A percentile compares a stretch with the other conserved stretches of the same genome.
These are phyloP conservation scores for Lepidurus couesii DNA, from an alignment of 1,140 invertebrate genomes.

Conservation along the genomic window DNA sequence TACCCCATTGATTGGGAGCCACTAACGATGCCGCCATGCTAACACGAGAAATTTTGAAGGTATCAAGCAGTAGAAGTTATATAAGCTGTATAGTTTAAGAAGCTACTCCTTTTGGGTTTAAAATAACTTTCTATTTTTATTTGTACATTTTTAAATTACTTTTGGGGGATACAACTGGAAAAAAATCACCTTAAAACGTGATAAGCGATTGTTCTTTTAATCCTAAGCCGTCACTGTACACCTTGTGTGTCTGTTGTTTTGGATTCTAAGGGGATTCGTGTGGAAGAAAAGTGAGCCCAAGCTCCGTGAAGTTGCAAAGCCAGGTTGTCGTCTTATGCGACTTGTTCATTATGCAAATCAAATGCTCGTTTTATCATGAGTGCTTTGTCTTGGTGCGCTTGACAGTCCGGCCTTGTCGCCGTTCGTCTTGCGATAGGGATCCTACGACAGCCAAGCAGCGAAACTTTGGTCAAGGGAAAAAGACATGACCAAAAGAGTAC, in stretches of 20 bases:
- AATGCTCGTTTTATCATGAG: slow-evolving; percentile 19
- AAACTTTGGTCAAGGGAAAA: too few relatives aligned
- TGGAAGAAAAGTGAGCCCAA: too few relatives aligned
- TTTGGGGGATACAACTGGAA: neutral
- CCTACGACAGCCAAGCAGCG: neutral
- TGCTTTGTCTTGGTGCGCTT: slow-evolving; percentile 15
- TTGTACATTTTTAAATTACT: neutral
- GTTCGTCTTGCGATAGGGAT: slow-evolving; percentile 14
- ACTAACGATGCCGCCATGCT: slow-evolving; percentile 4
- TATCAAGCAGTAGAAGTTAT: too few relatives aligned
- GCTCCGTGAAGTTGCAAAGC: neutral
- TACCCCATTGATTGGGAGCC: neutral
- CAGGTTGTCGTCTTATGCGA: slow-evolving; percentile 4
- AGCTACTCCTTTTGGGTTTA: too few relatives aligned
- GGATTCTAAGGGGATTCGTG: neutral
- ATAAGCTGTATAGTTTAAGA: too few relatives aligned
- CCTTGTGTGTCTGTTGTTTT: neutral
- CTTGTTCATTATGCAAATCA: slow-evolving; percentile 19
- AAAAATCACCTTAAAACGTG: neutral
- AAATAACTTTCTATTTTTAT: neutral
- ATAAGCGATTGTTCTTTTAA: neutral
- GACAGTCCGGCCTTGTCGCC: slow-evolving; percentile 1
- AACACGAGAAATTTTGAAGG: neutral
- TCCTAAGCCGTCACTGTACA: neutral
- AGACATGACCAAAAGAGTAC: too few relatives aligned